Percentiles rank a stretch among this genome's conserved stretches.
Conservation (phyloP, 2,113 vertebrate species). For the Lophotis ruficrista region DNA sequence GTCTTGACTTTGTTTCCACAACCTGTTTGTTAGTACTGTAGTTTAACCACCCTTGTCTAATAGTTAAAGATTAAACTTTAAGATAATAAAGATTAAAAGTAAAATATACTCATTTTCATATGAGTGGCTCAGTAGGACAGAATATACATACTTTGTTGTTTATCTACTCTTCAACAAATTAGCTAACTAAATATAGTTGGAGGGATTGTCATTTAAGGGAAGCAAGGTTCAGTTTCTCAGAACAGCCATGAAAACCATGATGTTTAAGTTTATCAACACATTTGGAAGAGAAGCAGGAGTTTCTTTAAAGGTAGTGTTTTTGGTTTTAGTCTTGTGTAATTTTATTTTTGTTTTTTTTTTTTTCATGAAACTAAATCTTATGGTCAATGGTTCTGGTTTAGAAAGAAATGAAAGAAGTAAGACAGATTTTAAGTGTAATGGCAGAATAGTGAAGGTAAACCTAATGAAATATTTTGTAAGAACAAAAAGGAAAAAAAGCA, state of each 20-base stretch:
- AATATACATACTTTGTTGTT: neutral
- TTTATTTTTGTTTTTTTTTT: neutral
- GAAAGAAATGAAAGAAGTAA: neutral
- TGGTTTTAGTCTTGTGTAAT: neutral
- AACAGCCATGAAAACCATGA: neutral
- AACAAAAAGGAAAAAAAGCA: neutral
- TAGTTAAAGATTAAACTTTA: no score
- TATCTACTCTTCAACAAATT: neutral
- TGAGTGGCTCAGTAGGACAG: neutral
- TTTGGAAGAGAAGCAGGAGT: neutral
- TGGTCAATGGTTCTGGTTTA: neutral
- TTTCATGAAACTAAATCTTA: neutral
- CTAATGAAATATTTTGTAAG: neutral
- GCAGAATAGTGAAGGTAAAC: neutral
- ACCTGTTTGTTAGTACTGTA: neutral
- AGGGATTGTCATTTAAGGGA: neutral
- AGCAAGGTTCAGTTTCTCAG: neutral
- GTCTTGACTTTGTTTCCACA: neutral
- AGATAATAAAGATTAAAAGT: no score
- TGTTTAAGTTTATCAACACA: neutral
- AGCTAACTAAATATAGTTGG: neutral
- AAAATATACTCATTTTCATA: neutral
- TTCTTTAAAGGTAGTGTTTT: neutral
- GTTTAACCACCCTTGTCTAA: neutral
- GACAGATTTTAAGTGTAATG: neutral